Percentiles rank a stretch among this genome's conserved stretches.
phyloP scores from a whole-genome alignment of 2,888 invertebrate species.

The Mesochorus sp. region DNA sequence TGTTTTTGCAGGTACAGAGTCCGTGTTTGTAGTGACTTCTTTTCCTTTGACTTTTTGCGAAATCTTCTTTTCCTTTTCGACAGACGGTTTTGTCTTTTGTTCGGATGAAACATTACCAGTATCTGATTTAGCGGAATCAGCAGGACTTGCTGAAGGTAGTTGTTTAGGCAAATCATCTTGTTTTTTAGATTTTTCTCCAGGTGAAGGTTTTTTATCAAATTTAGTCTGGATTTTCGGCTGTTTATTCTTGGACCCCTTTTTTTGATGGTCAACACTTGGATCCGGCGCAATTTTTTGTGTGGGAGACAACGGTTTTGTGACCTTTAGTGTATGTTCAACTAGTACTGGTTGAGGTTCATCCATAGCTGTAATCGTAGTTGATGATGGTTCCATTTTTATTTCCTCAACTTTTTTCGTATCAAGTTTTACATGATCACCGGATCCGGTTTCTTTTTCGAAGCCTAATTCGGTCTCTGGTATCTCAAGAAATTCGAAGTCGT shows the following conservation, averaged over 20 bases:
- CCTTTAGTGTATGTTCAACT: constrained; percentile 7
- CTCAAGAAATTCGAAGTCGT: constrained; percentile 62
- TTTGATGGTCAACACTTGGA: constrained; percentile 16
- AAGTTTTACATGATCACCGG: neutral
- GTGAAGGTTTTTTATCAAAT: constrained; percentile 15
- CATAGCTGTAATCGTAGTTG: neutral
- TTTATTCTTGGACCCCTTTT: constrained; percentile 31
- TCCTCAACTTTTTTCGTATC: neutral
- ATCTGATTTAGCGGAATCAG: constrained; percentile 39
- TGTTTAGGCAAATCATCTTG: neutral
- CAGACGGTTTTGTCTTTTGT: constrained; percentile 16
- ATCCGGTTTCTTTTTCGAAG: constrained; percentile 11
- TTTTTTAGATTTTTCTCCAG: constrained; percentile 40
- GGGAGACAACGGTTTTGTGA: constrained; percentile 66
- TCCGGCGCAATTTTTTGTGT: neutral
- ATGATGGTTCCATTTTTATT: neutral
- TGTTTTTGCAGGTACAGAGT: constrained; percentile 20
- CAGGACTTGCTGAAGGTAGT: neutral
- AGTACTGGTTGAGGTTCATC: neutral
- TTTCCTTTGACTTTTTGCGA: constrained; percentile 51
- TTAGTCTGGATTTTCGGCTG: constrained; percentile 6
- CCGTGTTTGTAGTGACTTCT: constrained; percentile 34
- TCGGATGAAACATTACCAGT: neutral
- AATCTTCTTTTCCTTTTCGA: constrained; percentile 43
- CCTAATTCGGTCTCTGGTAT: constrained; percentile 37